A percentile compares a stretch with the other conserved stretches of the same genome.
Conservation (phyloP, 2,888 invertebrate species). For the Hoplodrina ambigua region DNA sequence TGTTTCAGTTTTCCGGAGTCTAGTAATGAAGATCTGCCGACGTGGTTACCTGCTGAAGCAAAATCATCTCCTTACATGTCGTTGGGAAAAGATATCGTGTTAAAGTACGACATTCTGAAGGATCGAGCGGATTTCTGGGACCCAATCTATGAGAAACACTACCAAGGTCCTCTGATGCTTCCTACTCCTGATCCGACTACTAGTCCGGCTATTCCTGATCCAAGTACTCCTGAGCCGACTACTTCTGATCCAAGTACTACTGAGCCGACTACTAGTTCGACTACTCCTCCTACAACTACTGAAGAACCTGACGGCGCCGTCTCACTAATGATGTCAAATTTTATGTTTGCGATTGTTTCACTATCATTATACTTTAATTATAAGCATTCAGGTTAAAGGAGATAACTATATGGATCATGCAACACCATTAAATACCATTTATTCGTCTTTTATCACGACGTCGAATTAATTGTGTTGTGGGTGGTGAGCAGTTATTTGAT, state of each 20-base stretch:
- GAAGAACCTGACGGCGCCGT: conserved; percentile 4
- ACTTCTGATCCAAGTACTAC: background rate
- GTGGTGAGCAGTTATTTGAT: conserved; percentile 3
- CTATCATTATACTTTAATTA: conserved; percentile 21
- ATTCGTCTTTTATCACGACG: background rate
- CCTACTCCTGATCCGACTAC: background rate
- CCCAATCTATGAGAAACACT: conserved; percentile 68
- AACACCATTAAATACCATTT: background rate
- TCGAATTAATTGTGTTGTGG: background rate
- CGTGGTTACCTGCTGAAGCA: conserved; percentile 66
- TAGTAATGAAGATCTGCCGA: conserved; percentile 48
- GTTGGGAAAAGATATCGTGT: conserved; percentile 59
- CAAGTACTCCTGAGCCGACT: background rate
- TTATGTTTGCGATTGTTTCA: conserved; percentile 9
- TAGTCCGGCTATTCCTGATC: background rate
- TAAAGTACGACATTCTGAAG: conserved; percentile 56
- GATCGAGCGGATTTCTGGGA: conserved; percentile 71
- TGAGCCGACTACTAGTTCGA: background rate
- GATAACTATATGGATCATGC: too few relatives aligned
- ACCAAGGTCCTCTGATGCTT: conserved; percentile 66
- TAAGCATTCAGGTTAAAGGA: too few relatives aligned
- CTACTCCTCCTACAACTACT: background rate
- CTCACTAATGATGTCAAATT: conserved; percentile 24
- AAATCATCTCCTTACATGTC: conserved; percentile 70
- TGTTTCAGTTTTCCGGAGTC: conserved; percentile 68